phyloP scores from a whole-genome alignment of 64 coral and sea anemone genomes.

The Anthopleura sola region DNA sequence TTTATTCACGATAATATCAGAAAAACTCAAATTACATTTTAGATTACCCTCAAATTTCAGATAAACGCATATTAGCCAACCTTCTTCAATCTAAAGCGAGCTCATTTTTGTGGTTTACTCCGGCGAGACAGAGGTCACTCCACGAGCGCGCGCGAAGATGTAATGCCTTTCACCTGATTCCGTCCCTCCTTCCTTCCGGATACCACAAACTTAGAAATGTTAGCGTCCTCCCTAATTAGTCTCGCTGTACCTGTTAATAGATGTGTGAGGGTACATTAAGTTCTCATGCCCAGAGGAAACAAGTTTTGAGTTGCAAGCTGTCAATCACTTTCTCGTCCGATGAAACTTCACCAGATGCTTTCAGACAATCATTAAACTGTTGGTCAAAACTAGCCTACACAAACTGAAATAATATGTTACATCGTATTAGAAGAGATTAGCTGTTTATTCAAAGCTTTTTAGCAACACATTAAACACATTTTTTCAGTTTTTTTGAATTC shows the following conservation, averaged over 20 bases:
- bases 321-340: neutral
- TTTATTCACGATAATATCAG: neutral
- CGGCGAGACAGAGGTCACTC: neutral
- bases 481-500: neutral
- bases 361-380: neutral
- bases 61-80: neutral
- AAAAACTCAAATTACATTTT: neutral
- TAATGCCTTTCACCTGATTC: neutral
- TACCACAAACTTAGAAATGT: neutral
- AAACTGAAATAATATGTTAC: neutral
- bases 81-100: neutral
- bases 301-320: neutral
- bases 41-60: neutral
- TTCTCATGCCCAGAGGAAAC: neutral
- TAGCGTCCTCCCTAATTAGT: neutral
- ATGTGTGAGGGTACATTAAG: neutral
- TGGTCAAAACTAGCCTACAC: neutral
- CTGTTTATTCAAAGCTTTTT: neutral
- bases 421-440: neutral
- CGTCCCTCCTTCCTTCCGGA: neutral
- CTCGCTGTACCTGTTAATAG: neutral
- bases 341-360: neutral
- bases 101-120: neutral
- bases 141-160: neutral
- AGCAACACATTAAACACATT: neutral